Base-by-base conservation (phyloP, 2,113 vertebrate genomes). In the Oxyruncus cristatus region DNA sequence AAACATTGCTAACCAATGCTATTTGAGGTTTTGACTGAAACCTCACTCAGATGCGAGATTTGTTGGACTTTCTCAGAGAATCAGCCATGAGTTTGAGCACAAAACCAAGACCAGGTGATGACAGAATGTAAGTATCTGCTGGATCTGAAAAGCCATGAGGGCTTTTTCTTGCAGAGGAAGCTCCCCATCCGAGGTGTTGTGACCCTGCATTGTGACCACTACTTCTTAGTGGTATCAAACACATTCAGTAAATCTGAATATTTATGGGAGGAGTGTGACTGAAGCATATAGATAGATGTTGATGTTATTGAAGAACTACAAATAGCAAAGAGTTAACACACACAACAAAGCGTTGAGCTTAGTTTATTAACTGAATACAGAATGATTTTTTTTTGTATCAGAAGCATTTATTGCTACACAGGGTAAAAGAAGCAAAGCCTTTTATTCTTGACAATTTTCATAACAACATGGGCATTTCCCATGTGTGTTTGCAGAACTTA, bases 11-110 rank as follows among this genome's bases (percentile, higher is more conserved):
- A 89, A 44, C 24, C 35, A 84, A 80, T 22, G 37, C 30, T 88
- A 37, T 85, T 91, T 95, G 89, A 90, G 88, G 93, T 96, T 96
- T 94, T 89, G 88, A 92, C 24, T 80, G 72, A 94, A 93, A 87
- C 58, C 71, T 52, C 76, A 49, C n/a, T 77, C 53, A 58, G 85
- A 59, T 74, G 53, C 4, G 23, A 92, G 82, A 92, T 52, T 91
- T 28, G 13, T 33, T 37, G 53, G 37, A 89, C 20, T 44, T 94
- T 96, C 91, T 76, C 10, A 19, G 92, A 86, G 73, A 83, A 78
- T 22, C 33, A 79, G 17, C 21, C 27, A 3, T 2, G 3, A 82
- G 66, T 19, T 26, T 78, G 46, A 92, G 46, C 41, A 65, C 23
- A 76, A 62, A 85, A 68, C 2, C 22, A 73, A 88, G n/a, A 2